These are phyloP conservation scores for Pachydiplax longipennis DNA, from an alignment of 2,888 invertebrate species.

Conservation along the genomic window DNA sequence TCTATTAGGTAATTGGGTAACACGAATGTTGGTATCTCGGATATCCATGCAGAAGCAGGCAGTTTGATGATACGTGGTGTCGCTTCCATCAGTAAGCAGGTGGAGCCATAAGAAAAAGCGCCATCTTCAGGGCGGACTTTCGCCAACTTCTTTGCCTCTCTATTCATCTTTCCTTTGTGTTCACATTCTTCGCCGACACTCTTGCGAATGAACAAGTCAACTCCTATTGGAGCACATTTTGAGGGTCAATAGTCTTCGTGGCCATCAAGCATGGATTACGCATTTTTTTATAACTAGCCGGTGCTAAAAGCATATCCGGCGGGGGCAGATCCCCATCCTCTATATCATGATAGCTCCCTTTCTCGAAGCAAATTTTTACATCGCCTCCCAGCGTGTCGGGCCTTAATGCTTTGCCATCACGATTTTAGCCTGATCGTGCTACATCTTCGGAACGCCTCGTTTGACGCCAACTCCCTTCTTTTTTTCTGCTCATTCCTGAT, in stretches of 20 bases:
- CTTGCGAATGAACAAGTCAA: too few relatives aligned
- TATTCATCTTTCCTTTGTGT: background rate
- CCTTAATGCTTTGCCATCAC: background rate
- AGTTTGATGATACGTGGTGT: too few relatives aligned
- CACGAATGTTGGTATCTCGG: too few relatives aligned
- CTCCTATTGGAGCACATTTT: background rate
- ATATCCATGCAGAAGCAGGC: too few relatives aligned
- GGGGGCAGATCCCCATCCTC: background rate
- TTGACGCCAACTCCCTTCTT: background rate
- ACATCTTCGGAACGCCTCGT: background rate
- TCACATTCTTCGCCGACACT: background rate
- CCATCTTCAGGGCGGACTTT: background rate
- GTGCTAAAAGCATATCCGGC: background rate
- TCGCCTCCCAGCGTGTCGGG: background rate
- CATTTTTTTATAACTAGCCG: background rate
- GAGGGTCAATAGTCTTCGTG: background rate
- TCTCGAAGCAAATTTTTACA: background rate
- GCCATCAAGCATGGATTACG: background rate
- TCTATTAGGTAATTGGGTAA: too few relatives aligned
- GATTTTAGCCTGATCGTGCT: background rate
- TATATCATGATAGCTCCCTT: background rate
- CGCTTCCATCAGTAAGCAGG: too few relatives aligned
- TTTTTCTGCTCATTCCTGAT: background rate
- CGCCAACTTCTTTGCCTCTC: background rate
- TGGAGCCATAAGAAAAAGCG: background rate